Evolutionary conservation across 2,888 invertebrate genomes (phyloP).

Genomic region (Eugnorisma glareosa): DNA sequence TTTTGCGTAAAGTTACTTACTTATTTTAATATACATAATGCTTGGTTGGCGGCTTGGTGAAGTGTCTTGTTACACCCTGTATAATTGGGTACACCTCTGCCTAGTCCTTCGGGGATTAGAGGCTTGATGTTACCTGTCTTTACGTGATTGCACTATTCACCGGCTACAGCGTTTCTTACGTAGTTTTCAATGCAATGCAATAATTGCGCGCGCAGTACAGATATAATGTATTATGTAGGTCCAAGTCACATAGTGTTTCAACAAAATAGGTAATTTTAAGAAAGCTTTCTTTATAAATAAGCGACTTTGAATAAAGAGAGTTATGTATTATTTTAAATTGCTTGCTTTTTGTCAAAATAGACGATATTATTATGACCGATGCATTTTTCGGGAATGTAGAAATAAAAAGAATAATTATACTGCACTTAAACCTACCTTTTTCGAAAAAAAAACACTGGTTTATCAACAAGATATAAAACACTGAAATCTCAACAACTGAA

Average conservation of each 20-base stretch:
- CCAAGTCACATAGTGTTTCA: not conserved
- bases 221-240: not conserved
- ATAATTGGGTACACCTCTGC: not conserved
- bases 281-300: not conserved
- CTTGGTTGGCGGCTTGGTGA: no score
- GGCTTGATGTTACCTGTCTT: not conserved
- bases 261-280: not conserved
- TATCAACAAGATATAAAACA: conserved; percentile 39
- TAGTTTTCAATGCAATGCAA: not conserved
- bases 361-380: not conserved
- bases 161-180: not conserved
- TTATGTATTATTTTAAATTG: not conserved
- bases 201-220: not conserved
- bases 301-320: accelerated
- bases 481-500: conserved; percentile 50
- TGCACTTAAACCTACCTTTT: conserved; percentile 40
- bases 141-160: not conserved
- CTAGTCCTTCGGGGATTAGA: not conserved
- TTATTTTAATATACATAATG: no score
- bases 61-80: no score
- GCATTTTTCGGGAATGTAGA: not conserved
- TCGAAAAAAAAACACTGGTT: conserved; percentile 32
- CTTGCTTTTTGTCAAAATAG: not conserved
- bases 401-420: not conserved
- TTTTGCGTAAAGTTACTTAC: no score